Percentiles rank a stretch among this genome's conserved stretches.
phyloP scores from a whole-genome alignment of 2,113 vertebrate species.

The Acrocephalus kingi region DNA sequence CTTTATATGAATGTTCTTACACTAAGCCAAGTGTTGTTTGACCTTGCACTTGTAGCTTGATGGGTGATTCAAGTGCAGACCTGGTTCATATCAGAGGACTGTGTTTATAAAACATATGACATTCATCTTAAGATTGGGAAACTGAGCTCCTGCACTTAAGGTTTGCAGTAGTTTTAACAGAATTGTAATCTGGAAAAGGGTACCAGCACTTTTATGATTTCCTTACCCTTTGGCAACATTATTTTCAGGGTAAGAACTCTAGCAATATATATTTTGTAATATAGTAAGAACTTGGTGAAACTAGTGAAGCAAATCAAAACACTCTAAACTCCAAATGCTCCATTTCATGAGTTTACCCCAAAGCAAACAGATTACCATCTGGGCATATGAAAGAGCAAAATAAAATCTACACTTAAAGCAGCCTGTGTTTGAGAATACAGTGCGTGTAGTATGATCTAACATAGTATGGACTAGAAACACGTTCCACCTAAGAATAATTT shows the following conservation, averaged over 20 bases:
- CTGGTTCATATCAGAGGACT: not conserved
- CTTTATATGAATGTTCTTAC: not conserved
- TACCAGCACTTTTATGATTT: not conserved
- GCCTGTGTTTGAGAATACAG: not conserved
- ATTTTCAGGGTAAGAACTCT: not conserved
- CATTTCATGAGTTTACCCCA: constrained; percentile 37
- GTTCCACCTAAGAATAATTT: not conserved
- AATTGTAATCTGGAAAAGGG: not conserved
- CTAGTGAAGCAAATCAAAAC: constrained; percentile 56
- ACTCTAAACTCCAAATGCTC: constrained; percentile 34
- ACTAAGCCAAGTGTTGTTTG: not conserved
- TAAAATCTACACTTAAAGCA: constrained; percentile 5
- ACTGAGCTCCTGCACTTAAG: not conserved
- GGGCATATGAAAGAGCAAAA: constrained; percentile 4
- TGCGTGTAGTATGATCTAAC: not conserved
- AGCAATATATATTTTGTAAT: not conserved
- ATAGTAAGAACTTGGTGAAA: not conserved
- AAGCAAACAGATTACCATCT: constrained; percentile 50
- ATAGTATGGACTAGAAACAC: not conserved
- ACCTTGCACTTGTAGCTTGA: constrained; percentile 2
- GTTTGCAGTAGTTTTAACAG: not conserved
- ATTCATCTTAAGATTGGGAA: not conserved
- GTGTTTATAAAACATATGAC: not conserved
- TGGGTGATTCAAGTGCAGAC: not conserved
- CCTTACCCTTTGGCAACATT: not conserved